phyloP scores from a whole-genome alignment of 2,888 invertebrate species.

The Gonocerus acuteangulatus region DNA sequence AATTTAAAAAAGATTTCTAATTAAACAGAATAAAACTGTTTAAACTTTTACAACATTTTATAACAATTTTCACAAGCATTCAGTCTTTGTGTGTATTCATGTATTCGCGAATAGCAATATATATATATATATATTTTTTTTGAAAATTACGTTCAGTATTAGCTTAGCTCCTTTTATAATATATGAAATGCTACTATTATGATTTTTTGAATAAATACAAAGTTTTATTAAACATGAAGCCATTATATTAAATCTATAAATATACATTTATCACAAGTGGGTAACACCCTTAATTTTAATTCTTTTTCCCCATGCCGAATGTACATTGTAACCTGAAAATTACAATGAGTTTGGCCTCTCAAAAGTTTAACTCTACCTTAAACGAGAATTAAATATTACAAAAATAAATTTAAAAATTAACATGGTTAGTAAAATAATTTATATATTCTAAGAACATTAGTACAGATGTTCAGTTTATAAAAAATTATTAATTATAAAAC shows the following conservation, averaged over 20 bases:
- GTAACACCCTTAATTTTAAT: neutral
- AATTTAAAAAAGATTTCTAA: no score
- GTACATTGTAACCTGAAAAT: neutral
- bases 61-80: no score
- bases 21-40: no score
- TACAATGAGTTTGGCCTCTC: neutral
- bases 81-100: no score
- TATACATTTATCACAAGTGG: neutral
- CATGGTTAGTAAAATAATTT: slow-evolving; percentile 1
- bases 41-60: no score
- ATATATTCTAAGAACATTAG: neutral
- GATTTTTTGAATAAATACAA: neutral
- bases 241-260: neutral
- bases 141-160: no score
- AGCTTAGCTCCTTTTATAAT: no score
- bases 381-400: neutral
- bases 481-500: neutral
- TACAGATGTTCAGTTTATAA: neutral
- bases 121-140: no score
- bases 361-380: neutral
- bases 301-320: neutral
- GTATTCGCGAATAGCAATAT: no score
- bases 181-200: no score
- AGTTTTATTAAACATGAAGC: neutral
- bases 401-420: neutral